Evolutionary conservation across 2,888 invertebrate genomes (phyloP), one percentile per base, ranked within the genome.

Genomic region (Hirtodrosophila cameraria): DNA sequence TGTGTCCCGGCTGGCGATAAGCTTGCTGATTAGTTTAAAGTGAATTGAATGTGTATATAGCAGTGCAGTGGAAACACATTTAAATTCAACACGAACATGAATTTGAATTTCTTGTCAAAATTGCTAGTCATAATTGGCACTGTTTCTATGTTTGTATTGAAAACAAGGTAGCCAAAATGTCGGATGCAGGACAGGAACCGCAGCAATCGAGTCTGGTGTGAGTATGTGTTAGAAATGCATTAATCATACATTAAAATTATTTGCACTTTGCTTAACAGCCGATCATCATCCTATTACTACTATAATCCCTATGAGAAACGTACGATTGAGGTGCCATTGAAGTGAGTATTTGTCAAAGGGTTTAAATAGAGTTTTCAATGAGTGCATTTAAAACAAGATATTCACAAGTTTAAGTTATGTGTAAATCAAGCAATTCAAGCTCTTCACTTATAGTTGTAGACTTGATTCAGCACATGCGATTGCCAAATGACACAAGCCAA

Each of bases 91-190:
- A 54, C 1, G 8, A 23, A 6, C 8, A 23, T 5, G 18, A 18
- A 67, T 67, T 79, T 75, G 78, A 83, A 64, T 79, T 79, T 75
- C 33, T 48, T 83, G 80, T 79, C 78, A 86, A 79, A 86, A 83
- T 70, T 82, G 66, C 31, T 35, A 42, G 49, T 38, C 35, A 31
- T 35, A 15, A 41, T 33, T 48, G 36, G 23, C 16, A 45, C 8
- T 23, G 23, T 30, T 49, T 25, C 15, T 15, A 3, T 25, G 23
- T 42, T 25, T 50, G 30, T 30, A 30, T 45, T 38, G 9, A 38
- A 18, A 33, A 50, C 18, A 46, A n/a, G n/a, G n/a, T 13, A 50
- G 45, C 36, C 23, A 2, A 30, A 42, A 73, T 68, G 67, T 58
- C 38, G 9, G 28, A 49, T 25, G 50, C 50, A 41, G 41, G 9